Base-by-base conservation (phyloP, 2,797 vertebrate species). In the Sebastes steindachneri region DNA sequence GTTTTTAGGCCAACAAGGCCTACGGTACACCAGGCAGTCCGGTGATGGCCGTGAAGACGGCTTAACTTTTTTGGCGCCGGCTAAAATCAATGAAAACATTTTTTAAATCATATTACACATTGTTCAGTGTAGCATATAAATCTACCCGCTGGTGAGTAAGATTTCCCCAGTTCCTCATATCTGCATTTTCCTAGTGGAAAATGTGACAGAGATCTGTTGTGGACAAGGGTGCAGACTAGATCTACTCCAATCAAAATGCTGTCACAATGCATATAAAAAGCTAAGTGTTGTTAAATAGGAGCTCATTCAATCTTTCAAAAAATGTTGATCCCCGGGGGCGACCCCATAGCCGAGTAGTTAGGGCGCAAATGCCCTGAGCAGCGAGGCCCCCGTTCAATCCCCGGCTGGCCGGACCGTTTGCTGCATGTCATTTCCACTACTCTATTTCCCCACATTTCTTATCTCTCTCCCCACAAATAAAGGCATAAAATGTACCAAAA, bases 41-140 rank as follows among this genome's bases (percentile, higher is more conserved):
- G 9, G 26, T 76, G 64, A 80, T 53, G 68, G 26, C 59, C 19
- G 29, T 29, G 60, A 75, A 35, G 48, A 77, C 57, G 59, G 48
- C 37, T 73, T 67, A 62, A 37, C 28, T 45, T 37, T 58, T 66
- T 73, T 41, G 25, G 23, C 66, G 17, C 33, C 7, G 23, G 48
- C 7, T 51, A 54, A 77, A 75, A 74, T 71, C 29, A 29, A 67
- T 76, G 33, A 59, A 75, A 78, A 75, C 63, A 45, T 77, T 58
- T 82, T 71, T 85, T 71, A 14, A 65, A 63, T 48, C 68, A 60
- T 79, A 48, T 48, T 48, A 48, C 7, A 19, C 7, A 77, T 82
- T 86, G 73, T 82, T 84, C 71, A 62, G 11, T 58, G 57, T 21
- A 29, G 66, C 63, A 58, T 55, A 45, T 48, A 48, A 19, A 48